Conservation (phyloP, 2,113 vertebrate genomes). For the Tangachromis dhanisi region DNA sequence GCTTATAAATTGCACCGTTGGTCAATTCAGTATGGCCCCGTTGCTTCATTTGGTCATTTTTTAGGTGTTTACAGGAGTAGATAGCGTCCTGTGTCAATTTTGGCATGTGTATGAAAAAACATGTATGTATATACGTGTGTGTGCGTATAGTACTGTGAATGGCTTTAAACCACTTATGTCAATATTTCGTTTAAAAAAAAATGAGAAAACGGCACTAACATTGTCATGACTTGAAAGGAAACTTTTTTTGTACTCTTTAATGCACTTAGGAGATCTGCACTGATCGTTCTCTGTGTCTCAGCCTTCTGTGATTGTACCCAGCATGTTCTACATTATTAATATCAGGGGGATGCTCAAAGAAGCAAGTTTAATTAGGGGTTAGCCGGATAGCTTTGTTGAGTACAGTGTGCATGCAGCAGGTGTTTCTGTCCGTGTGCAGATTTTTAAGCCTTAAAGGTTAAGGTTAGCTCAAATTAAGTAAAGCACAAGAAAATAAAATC, state of each 20-base stretch:
- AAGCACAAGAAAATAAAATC: background rate
- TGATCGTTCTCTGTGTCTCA: background rate
- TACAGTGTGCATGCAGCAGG: background rate
- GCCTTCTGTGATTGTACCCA: background rate
- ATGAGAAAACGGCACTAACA: background rate
- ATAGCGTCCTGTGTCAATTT: background rate
- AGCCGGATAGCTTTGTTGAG: background rate
- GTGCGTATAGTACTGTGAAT: background rate
- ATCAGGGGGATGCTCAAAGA: background rate
- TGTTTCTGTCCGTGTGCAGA: background rate
- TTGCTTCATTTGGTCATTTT: background rate
- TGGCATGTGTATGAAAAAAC: background rate
- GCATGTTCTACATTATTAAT: background rate
- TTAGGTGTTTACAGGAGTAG: background rate
- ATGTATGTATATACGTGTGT: background rate
- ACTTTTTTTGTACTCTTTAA: background rate
- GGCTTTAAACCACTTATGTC: background rate
- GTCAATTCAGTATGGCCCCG: background rate
- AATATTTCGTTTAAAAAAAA: rapidly evolving
- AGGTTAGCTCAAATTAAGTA: background rate
- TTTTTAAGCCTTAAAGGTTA: background rate
- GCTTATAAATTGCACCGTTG: background rate
- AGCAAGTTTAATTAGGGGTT: background rate
- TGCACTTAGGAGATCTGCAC: background rate
- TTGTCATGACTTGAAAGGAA: background rate